Evolutionary conservation across 2,113 vertebrate species (phyloP).

Genomic region (Megaceryle maxima): DNA sequence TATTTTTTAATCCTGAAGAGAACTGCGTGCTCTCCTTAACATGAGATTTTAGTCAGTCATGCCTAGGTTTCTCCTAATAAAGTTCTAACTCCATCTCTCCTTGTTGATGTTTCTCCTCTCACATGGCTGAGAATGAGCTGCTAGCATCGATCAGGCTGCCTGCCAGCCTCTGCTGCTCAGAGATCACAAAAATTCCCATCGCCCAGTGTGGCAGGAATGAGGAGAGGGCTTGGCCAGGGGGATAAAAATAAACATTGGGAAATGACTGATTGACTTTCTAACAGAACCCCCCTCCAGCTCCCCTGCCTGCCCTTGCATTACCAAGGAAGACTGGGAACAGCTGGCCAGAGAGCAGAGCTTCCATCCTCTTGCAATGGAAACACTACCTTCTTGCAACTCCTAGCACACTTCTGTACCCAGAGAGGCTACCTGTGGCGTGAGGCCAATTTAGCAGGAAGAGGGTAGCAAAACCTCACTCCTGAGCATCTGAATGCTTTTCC

Average conservation of each 20-base stretch:
- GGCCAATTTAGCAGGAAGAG: not conserved
- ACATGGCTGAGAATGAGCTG: not conserved
- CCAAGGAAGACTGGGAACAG: not conserved
- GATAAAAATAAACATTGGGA: conserved; percentile 31
- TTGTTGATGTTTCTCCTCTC: conserved; percentile 17
- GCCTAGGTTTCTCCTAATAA: conserved; percentile 64
- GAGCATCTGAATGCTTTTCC: not conserved
- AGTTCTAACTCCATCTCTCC: conserved; percentile 39
- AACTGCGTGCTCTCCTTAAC: conserved; percentile 20
- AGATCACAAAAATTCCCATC: not conserved
- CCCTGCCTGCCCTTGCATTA: not conserved
- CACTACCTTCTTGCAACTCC: rapidly evolving
- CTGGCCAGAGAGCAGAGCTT: not conserved
- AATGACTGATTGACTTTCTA: conserved; percentile 37
- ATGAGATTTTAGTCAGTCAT: not conserved
- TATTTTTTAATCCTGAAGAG: conserved; percentile 49
- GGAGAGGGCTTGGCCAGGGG: not conserved
- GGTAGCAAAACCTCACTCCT: not conserved
- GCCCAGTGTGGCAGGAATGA: not conserved
- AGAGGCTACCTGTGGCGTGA: not conserved
- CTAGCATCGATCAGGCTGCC: not conserved
- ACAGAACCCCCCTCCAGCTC: not conserved
- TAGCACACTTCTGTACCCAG: not conserved
- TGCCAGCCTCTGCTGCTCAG: not conserved
- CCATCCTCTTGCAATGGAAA: not conserved